phyloP scores from a whole-genome alignment of 64 coral and sea anemone genomes.

The Actinia equina region DNA sequence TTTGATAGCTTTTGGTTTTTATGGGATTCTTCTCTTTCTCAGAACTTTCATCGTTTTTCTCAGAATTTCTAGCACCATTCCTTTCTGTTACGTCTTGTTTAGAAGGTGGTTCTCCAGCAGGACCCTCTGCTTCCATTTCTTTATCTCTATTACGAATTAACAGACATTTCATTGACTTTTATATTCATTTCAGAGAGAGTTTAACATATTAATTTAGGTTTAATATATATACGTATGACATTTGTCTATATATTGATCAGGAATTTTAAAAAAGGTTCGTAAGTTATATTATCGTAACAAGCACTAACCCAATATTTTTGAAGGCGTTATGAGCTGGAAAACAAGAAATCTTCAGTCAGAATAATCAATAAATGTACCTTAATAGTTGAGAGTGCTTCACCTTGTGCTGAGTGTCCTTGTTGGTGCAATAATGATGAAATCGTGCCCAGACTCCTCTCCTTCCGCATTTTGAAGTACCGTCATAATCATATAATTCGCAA shows the following conservation, averaged over 20 bases:
- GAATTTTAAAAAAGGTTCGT: too few relatives aligned
- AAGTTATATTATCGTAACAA: not conserved
- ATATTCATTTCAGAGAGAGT: too few relatives aligned
- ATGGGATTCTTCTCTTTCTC: not conserved
- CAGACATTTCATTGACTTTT: not conserved
- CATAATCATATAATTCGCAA: too few relatives aligned
- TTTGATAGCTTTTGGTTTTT: not conserved
- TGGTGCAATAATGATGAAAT: not conserved
- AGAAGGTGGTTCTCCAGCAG: not conserved
- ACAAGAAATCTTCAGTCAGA: too few relatives aligned
- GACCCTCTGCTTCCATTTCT: not conserved
- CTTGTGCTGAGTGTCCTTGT: not conserved
- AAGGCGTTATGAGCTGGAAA: too few relatives aligned
- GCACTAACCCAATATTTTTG: not conserved
- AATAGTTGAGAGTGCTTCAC: too few relatives aligned
- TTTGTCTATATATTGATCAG: too few relatives aligned
- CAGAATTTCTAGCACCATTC: not conserved
- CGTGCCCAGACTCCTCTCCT: not conserved
- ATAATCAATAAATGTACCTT: too few relatives aligned
- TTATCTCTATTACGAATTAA: not conserved
- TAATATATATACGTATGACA: too few relatives aligned
- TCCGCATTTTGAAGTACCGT: too few relatives aligned
- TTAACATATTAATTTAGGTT: too few relatives aligned
- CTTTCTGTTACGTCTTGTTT: not conserved
- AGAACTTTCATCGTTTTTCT: not conserved